Base-by-base conservation (phyloP, 1,140 invertebrate species). In the Scaptomyza graminum region DNA sequence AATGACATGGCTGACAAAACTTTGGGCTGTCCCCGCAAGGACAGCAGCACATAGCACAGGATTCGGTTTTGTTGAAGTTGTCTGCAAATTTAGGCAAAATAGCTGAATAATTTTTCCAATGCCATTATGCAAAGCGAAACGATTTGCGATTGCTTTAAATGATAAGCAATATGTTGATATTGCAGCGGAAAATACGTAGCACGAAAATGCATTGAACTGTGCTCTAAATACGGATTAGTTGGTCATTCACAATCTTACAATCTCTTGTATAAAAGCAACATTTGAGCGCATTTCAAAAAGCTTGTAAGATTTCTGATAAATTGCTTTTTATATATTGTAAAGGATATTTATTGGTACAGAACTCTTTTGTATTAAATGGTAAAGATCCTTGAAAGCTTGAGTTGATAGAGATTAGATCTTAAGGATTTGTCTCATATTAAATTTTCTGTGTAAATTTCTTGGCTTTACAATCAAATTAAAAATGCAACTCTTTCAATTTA, bases 61-160 rank as follows among this genome's bases (percentile, higher is more conserved):
- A 61, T 46, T 46, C 51, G 69, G 37, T n/a, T 41, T 43, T 41
- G 61, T 34, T 62, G 37, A 69, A 63, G 61, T 69, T 70, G 6
- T 70, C 57, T 66, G 61, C 56, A 66, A 68, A 54, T 72, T 65
- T 76, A 50, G 15, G 52, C 12, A 57, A 70, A 66, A 74, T 70
- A 74, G 57, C 46, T 73, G 63, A 50, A 76, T 62, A 69, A 74
- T 55, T 70, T 69, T 76, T 46, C 61, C 66, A 78, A 78, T 82
- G 66, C 62, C 79, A 87, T 87, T 87, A 88, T 88, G 82, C 82
- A 88, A 87, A 88, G 75, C 74, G 74, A 68, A 88, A 76, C 83
- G 82, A 87, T 87, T 87, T 87, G 75, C 78, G 82, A 87, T 87
- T 87, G 79, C 78, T 87, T 88, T 88, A 87, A 88, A 79, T 68